phyloP scores from a whole-genome alignment of 2,888 invertebrate genomes.

The Dermolepida albohirtum region DNA sequence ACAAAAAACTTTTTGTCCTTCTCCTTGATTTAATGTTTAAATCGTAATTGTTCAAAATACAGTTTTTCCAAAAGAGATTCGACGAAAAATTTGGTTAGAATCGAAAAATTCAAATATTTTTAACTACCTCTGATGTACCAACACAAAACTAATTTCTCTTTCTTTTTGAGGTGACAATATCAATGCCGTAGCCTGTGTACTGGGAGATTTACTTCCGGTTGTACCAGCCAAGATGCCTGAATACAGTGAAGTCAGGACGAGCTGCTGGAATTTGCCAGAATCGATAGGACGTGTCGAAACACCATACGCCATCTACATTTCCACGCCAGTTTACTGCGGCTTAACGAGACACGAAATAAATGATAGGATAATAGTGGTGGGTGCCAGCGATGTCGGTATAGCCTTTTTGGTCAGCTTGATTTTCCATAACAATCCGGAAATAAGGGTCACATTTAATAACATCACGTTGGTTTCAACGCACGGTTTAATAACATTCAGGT shows the following conservation, averaged over 20 bases:
- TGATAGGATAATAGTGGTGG: constrained; percentile 73
- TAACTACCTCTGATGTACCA: too few relatives aligned
- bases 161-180: constrained; percentile 21
- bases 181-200: constrained; percentile 52
- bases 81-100: too few relatives aligned
- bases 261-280: constrained; percentile 45
- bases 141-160: too few relatives aligned
- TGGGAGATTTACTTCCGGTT: constrained; percentile 55
- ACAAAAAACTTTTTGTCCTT: too few relatives aligned
- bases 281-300: constrained; percentile 47
- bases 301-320: constrained; percentile 68
- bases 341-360: constrained; percentile 68
- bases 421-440: constrained; percentile 64
- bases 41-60: too few relatives aligned
- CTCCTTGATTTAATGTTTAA: too few relatives aligned
- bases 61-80: too few relatives aligned
- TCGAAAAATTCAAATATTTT: too few relatives aligned
- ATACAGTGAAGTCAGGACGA: constrained; percentile 39
- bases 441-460: constrained; percentile 75
- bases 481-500: constrained; percentile 66
- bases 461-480: constrained; percentile 77
- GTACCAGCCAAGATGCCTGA: constrained; percentile 54
- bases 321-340: constrained; percentile 68
- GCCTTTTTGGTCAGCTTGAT: constrained; percentile 73
- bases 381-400: constrained; percentile 73